These are phyloP conservation scores for Falcaria lacertinaria DNA, from an alignment of 2,888 invertebrate species.

Conservation along the genomic window DNA sequence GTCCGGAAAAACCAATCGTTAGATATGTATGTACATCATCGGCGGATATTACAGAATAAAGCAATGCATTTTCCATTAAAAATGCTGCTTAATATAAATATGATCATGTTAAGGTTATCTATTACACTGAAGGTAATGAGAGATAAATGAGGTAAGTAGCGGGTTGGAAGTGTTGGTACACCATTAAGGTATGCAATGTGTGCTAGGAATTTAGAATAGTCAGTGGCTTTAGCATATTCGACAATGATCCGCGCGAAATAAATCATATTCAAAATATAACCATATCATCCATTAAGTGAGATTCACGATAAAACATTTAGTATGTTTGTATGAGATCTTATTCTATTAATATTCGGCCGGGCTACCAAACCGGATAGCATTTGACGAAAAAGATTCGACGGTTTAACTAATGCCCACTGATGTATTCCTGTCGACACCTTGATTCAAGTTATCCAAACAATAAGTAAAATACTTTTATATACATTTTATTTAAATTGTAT, in stretches of 20 bases:
- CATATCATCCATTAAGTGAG: background rate
- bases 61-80: background rate
- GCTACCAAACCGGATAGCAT: constrained; percentile 48
- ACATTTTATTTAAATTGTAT: constrained; percentile 2
- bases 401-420: constrained; percentile 27
- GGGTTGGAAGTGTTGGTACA: background rate
- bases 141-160: background rate
- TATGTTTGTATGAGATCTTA: constrained; percentile 20
- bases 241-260: no score
- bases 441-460: constrained; percentile 6
- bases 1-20: constrained; percentile 2
- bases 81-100: no score
- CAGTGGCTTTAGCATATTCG: no score
- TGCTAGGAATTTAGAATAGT: no score
- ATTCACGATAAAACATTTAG: constrained; percentile 2
- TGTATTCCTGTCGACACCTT: constrained; percentile 32
- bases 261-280: background rate
- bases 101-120: no score
- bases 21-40: no score
- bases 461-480: constrained; percentile 6
- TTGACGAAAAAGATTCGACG: constrained; percentile 29
- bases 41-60: no score
- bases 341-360: constrained; percentile 52
- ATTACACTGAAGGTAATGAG: background rate
- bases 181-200: no score